These are phyloP conservation scores for Nasonia vitripennis DNA, from an alignment of 1,140 invertebrate species.

Conservation along the genomic window DNA sequence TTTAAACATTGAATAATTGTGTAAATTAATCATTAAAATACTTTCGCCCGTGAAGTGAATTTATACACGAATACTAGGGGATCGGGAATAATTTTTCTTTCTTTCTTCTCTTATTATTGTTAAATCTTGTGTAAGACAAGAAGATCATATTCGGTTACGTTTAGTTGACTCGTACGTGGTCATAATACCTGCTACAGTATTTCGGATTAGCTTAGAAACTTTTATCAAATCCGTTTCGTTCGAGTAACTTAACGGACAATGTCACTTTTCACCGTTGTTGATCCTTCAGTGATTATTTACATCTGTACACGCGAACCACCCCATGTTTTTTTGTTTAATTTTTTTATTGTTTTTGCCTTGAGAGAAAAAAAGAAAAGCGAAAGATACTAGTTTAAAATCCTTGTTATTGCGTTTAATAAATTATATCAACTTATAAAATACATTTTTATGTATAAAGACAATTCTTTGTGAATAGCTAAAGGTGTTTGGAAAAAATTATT, in stretches of 20 bases:
- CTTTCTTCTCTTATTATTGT: slow-evolving; percentile 45
- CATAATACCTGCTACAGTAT: slow-evolving; percentile 75
- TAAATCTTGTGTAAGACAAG: slow-evolving; percentile 67
- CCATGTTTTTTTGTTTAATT: slow-evolving; percentile 30
- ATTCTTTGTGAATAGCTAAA: slow-evolving; percentile 51
- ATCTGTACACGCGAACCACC: slow-evolving; percentile 28
- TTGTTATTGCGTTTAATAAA: slow-evolving; percentile 52
- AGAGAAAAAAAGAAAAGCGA: slow-evolving; percentile 38
- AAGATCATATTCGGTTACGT: slow-evolving; percentile 64
- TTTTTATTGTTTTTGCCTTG: slow-evolving; percentile 49
- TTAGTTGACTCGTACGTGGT: slow-evolving; percentile 70
- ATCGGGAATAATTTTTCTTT: slow-evolving; percentile 51
- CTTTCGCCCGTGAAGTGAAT: slow-evolving; percentile 41
- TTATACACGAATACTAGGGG: slow-evolving; percentile 39
- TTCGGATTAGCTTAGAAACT: slow-evolving; percentile 72
- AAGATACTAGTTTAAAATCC: slow-evolving; percentile 40
- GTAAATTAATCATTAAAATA: slow-evolving; percentile 38
- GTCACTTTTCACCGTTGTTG: slow-evolving; percentile 44
- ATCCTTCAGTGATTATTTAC: slow-evolving; percentile 42
- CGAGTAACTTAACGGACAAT: slow-evolving; percentile 43
- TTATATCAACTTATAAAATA: slow-evolving; percentile 51
- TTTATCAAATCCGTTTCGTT: slow-evolving; percentile 55
- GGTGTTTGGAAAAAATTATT: slow-evolving; percentile 47
- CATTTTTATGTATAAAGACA: slow-evolving; percentile 46
- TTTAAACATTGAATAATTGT: slow-evolving; percentile 18